Base-by-base conservation (phyloP, 1,140 invertebrate genomes). In the Phthorimaea operculella region DNA sequence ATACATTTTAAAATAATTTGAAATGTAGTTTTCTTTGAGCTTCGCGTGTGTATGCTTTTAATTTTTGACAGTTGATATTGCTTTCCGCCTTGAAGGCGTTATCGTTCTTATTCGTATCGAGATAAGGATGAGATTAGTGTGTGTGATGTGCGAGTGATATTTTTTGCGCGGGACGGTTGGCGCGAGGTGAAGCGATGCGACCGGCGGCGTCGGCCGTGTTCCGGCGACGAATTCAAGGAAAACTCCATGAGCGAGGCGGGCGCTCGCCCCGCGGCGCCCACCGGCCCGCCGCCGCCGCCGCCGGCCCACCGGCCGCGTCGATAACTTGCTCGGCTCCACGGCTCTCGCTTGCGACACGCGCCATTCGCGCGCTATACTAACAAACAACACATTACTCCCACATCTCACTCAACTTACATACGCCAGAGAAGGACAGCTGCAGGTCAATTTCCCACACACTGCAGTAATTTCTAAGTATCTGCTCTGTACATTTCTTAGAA, bases 51-150 rank as follows among this genome's bases (percentile, higher is more conserved):
- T 79, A 75, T 75, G 74, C 76, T 80, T 84, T 28, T 28, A 81
- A 83, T 84, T 84, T 84, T 84, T 84, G 81, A 84, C 81, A 84
- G 81, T 84, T 84, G 79, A 81, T 83, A 84, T 81, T 76, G 61
- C 72, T 71, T 70, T 66, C 54, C 51, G 12, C 52, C 52, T 58
- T 53, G 72, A 82, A 74, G 63, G 70, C 49, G 75, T 74, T 79
- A 64, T 82, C 55, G 64, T 69, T 74, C 75, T 79, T 84, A 84
- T 68, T 61, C 54, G 33, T 39, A 50, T 60, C 16, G 33, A 45
- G 7, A 60, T 81, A 84, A 68, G 76, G 72, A 69, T 75, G 68
- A 79, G 57, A 72, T 79, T 79, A 54, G 68, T 65, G 45, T 76
- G 76, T 62, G 8, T 9, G 21, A 44, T 33, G 34, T 55, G 57